These are phyloP conservation scores for Nicator chloris DNA, from an alignment of 2,113 vertebrate species.

Conservation along the genomic window DNA sequence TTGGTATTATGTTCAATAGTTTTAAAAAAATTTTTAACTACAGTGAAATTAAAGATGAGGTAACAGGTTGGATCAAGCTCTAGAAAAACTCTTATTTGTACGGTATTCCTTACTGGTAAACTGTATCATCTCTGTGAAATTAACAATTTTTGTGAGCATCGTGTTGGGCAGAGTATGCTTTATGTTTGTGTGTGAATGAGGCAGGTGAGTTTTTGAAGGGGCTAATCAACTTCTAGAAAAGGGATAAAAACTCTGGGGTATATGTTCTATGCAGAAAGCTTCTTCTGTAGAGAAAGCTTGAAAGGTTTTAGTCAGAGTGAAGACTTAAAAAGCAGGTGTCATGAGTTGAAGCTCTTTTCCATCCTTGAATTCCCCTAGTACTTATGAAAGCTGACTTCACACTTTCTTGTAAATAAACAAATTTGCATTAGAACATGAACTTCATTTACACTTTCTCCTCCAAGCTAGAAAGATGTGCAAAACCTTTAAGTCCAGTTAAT, in stretches of 20 bases:
- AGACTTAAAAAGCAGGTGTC: not conserved
- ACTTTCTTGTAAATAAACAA: not conserved
- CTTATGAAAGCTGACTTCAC: not conserved
- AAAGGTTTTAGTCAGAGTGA: not conserved
- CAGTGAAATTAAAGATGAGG: not conserved
- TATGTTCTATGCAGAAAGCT: not conserved
- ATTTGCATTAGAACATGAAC: not conserved
- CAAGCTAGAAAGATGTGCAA: not conserved
- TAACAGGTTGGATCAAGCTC: not conserved
- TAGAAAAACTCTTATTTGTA: not conserved
- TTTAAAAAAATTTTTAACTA: not conserved
- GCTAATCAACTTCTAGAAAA: not conserved
- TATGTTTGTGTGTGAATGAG: not conserved
- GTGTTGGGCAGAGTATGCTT: not conserved
- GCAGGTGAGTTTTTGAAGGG: not conserved
- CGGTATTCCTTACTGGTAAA: not conserved
- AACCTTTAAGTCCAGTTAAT: not conserved
- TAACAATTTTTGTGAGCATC: not conserved
- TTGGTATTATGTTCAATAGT: not conserved
- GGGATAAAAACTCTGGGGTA: not conserved
- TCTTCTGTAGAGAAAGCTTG: not conserved
- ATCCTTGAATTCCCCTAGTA: not conserved
- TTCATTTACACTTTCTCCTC: not conserved
- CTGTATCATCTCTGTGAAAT: not conserved
- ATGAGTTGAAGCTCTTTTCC: not conserved